Conservation (phyloP, 2,888 invertebrate genomes). For the Nebria brevicollis region DNA sequence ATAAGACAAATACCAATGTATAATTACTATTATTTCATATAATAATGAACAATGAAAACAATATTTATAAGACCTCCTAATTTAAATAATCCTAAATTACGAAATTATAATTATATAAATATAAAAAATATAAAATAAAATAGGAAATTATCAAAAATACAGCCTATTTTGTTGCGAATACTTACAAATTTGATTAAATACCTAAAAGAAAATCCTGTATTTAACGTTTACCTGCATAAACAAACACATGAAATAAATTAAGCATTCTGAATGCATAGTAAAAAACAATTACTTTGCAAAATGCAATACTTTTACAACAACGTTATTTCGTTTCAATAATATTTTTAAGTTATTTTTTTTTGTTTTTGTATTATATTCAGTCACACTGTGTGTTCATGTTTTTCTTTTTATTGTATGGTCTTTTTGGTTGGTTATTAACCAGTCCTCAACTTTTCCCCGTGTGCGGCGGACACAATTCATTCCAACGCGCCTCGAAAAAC, state of each 20-base stretch:
- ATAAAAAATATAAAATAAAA: slow-evolving; percentile 45
- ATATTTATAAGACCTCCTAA: slow-evolving; percentile 22
- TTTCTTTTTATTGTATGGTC: slow-evolving; percentile 50
- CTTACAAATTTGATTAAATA: slow-evolving; percentile 27
- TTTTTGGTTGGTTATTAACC: slow-evolving; percentile 50
- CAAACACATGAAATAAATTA: not conserved
- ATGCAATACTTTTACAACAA: not conserved
- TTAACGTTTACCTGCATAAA: not conserved
- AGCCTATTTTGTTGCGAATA: slow-evolving; percentile 36
- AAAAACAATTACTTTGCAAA: not conserved
- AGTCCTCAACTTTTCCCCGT: slow-evolving; percentile 59
- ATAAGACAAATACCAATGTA: no score
- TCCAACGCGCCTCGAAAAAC: slow-evolving; percentile 93
- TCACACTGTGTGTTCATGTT: slow-evolving; percentile 49
- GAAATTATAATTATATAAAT: slow-evolving; percentile 37
- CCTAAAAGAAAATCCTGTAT: slow-evolving; percentile 15
- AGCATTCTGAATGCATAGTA: not conserved
- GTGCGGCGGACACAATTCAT: slow-evolving; percentile 69
- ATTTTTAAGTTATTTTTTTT: not conserved
- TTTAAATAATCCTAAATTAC: slow-evolving; percentile 44
- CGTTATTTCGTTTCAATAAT: slow-evolving; percentile 1
- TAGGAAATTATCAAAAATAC: slow-evolving; percentile 42
- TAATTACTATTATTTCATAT: not conserved
- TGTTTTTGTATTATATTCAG: not conserved
- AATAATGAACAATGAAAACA: not conserved